Evolutionary conservation across 2,888 invertebrate species (phyloP), one percentile per base, ranked within the genome.

Genomic region (Sclerodermus sp.): DNA sequence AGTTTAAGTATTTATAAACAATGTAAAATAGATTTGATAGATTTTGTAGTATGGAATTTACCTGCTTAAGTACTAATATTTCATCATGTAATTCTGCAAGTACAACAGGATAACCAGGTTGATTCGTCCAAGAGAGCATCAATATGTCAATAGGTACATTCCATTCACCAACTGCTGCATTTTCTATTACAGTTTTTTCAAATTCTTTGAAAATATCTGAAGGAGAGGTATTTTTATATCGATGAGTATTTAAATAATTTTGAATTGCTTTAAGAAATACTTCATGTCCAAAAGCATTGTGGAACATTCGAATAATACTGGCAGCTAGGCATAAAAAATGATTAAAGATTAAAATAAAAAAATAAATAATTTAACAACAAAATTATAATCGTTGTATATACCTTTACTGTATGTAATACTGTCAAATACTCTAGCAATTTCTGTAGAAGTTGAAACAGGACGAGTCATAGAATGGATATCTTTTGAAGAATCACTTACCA

Each of bases 321-420:
- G 75, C 70, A 38, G 71, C 78, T 78, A 42, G n/a, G n/a, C n/a
- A n/a, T n/a, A n/a, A n/a, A n/a, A 45, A 48, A 13, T 13, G 42
- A 45, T 12, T 30, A 18, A 15, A 36, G 32, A 10, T 12, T 15
- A 8, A n/a, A 16, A 46, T 2, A 10, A 34, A 18, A 15, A 31
- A 32, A 32, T 17, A 17, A 1, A 3, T 5, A 29, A n/a, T 32
- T 1, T 5, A 38, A 29, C 31, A 13, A 30, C 5, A 17, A 23
- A 42, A 13, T 30, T 50, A 29, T n/a, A n/a, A n/a, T n/a, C n/a
- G n/a, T n/a, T n/a, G n/a, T n/a, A n/a, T 53, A 74, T 74, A 85
- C 87, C 83, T 79, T 87, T 87, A 55, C 81, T 80, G 57, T 87
- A 87, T 44, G 84, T 82, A 2, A 87, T 82, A 5, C 79, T 79